A percentile compares a stretch with the other conserved stretches of the same genome.
These are phyloP conservation scores for Rhabditoides inermis DNA, from an alignment of 2,888 invertebrate species.

Conservation along the genomic window DNA sequence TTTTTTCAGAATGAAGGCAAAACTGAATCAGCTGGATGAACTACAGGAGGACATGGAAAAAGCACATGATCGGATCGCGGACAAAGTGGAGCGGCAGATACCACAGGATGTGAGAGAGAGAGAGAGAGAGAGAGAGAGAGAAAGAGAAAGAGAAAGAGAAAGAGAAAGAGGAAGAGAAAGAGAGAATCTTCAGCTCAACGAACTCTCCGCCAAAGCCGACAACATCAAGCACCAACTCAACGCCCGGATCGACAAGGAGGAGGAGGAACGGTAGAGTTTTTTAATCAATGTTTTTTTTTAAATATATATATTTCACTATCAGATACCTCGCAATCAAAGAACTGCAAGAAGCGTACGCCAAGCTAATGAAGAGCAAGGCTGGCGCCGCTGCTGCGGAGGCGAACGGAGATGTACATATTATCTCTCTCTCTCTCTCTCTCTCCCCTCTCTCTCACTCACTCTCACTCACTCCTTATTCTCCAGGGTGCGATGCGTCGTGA, in stretches of 20 bases:
- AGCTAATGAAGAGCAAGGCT: conserved; percentile 9
- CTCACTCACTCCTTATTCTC: too few relatives aligned
- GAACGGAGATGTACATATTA: too few relatives aligned
- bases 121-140: background rate
- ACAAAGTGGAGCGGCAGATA: conserved; percentile 50
- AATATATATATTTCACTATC: conserved; percentile 2
- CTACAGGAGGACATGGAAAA: conserved; percentile 48
- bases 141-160: background rate
- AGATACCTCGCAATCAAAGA: conserved; percentile 49
- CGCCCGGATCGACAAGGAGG: conserved; percentile 47
- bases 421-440: too few relatives aligned
- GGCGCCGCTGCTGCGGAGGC: background rate
- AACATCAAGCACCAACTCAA: conserved; percentile 48
- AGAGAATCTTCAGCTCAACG: conserved; percentile 40
- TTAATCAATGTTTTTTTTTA: background rate
- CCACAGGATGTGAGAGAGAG: conserved; percentile 42
- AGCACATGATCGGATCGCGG: conserved; percentile 42
- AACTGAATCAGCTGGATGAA: conserved; percentile 40
- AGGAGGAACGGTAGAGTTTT: conserved; percentile 39
- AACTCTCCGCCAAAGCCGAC: conserved; percentile 47
- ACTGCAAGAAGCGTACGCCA: conserved; percentile 47
- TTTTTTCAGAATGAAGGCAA: conserved; percentile 19
- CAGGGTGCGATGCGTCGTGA: conserved; percentile 26
- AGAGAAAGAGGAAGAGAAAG: background rate
- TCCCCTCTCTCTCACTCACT: too few relatives aligned